phyloP scores from a whole-genome alignment of 2,888 invertebrate genomes.

The Drosophila maculinotata region DNA sequence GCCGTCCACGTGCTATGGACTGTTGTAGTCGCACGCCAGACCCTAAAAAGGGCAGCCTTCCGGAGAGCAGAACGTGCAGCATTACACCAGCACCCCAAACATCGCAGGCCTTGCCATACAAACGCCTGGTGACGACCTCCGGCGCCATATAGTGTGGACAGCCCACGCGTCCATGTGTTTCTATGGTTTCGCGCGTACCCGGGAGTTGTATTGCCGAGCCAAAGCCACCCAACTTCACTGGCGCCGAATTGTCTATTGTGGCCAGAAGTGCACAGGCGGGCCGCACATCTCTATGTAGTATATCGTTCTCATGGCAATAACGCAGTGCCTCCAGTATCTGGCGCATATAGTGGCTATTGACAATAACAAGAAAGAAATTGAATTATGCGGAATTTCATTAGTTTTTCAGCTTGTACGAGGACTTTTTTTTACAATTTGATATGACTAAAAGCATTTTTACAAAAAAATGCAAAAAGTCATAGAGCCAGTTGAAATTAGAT shows the following conservation, averaged over 20 bases:
- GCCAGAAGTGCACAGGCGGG: slow-evolving; percentile 98
- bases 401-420: too few relatives aligned
- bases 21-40: slow-evolving; percentile 97
- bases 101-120: slow-evolving; percentile 97
- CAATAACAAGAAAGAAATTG: slow-evolving; percentile 55
- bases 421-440: too few relatives aligned
- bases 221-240: slow-evolving; percentile 98
- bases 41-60: slow-evolving; percentile 97
- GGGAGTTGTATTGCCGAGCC: slow-evolving; percentile 97
- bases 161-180: slow-evolving; percentile 92
- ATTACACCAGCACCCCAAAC: slow-evolving; percentile 99
- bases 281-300: slow-evolving; percentile 98
- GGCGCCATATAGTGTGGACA: slow-evolving; percentile 99
- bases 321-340: slow-evolving; percentile 98
- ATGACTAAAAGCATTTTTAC: too few relatives aligned
- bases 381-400: slow-evolving; percentile 6
- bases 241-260: slow-evolving; percentile 98
- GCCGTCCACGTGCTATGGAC: slow-evolving; percentile 93
- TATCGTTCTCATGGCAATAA: slow-evolving; percentile 99
- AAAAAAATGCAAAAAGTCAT: too few relatives aligned
- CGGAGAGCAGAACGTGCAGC: slow-evolving; percentile 96
- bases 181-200: slow-evolving; percentile 89
- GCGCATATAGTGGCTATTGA: slow-evolving; percentile 97
- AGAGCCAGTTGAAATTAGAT: too few relatives aligned
- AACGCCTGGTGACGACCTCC: slow-evolving; percentile 95